Evolutionary conservation across 2,797 vertebrate genomes (phyloP).

Genomic region (Poeciliopsis turneri): DNA sequence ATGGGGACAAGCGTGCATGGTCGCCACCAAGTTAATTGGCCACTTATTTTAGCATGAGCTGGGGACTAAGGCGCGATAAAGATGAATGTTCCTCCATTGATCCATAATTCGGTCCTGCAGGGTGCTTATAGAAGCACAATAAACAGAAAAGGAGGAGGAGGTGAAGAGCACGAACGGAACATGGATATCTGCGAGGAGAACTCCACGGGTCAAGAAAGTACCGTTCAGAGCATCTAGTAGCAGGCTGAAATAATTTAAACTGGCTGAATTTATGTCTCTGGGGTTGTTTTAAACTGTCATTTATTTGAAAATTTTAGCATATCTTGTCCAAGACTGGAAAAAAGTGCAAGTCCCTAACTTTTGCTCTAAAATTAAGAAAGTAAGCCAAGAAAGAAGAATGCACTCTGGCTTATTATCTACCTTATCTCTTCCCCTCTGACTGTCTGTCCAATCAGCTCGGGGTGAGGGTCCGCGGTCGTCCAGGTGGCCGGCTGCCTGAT

Average conservation of each 20-base stretch:
- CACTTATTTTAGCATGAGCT: conserved; percentile 80
- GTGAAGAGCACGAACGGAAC: conserved; percentile 11
- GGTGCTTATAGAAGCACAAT: conserved; percentile 70
- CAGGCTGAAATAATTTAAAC: neutral
- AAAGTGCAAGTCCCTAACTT: neutral
- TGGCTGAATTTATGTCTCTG: neutral
- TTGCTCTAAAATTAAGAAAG: conserved; percentile 15
- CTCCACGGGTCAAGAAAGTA: conserved; percentile 22
- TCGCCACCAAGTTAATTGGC: conserved; percentile 83
- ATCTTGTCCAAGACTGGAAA: neutral
- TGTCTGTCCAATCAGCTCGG: conserved; percentile 49
- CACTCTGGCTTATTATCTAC: conserved; percentile 37
- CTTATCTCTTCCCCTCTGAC: conserved; percentile 53
- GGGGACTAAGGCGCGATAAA: conserved; percentile 72
- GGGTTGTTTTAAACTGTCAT: conserved; percentile 22
- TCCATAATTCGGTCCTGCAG: conserved; percentile 79
- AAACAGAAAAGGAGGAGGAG: conserved; percentile 56
- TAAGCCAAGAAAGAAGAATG: conserved; percentile 49
- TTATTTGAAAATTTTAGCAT: neutral
- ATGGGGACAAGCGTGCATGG: conserved; percentile 89
- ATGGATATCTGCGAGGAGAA: conserved; percentile 35
- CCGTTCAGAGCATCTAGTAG: conserved; percentile 59
- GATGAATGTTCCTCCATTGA: conserved; percentile 83
- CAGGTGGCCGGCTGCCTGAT: conserved; percentile 75
- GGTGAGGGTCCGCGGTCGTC: conserved; percentile 69